phyloP scores from a whole-genome alignment of 1,140 invertebrate genomes.

The Microplitis mediator region DNA sequence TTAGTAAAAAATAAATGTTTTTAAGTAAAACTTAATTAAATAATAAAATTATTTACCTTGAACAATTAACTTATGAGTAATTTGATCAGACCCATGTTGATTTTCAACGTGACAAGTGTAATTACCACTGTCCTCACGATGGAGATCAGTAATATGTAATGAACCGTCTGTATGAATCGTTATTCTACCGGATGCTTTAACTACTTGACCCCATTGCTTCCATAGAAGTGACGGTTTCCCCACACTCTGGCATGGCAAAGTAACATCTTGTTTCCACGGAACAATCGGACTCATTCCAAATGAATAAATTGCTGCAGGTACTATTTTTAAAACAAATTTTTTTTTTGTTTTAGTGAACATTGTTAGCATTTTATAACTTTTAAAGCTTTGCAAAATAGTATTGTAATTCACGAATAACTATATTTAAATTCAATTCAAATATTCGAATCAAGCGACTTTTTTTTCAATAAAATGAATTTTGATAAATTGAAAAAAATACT shows the following conservation, averaged over 20 bases:
- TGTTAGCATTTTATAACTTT: background rate
- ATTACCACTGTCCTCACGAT: slow-evolving; percentile 84
- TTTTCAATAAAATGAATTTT: background rate
- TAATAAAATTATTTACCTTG: slow-evolving; percentile 62
- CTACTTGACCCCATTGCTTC: slow-evolving; percentile 73
- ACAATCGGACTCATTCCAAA: slow-evolving; percentile 79
- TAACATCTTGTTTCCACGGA: slow-evolving; percentile 84
- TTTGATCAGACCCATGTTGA: slow-evolving; percentile 81
- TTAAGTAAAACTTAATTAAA: background rate
- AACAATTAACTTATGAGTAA: slow-evolving; percentile 74
- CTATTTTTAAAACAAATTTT: slow-evolving; percentile 48
- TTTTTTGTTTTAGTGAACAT: background rate
- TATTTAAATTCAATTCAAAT: background rate
- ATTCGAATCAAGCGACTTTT: background rate
- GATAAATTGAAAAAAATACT: too few species aligned
- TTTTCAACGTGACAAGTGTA: slow-evolving; percentile 89
- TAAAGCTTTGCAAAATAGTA: background rate
- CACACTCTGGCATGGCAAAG: slow-evolving; percentile 79
- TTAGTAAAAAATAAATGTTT: background rate
- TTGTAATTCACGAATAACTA: too few species aligned
- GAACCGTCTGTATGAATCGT: slow-evolving; percentile 73
- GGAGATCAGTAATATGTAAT: slow-evolving; percentile 74
- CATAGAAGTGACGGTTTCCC: slow-evolving; percentile 77
- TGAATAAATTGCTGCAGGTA: slow-evolving; percentile 81
- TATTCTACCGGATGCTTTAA: slow-evolving; percentile 73